These are phyloP conservation scores for Spinibarbus caldwelli DNA, from an alignment of 2,797 vertebrate genomes.

Conservation along the genomic window DNA sequence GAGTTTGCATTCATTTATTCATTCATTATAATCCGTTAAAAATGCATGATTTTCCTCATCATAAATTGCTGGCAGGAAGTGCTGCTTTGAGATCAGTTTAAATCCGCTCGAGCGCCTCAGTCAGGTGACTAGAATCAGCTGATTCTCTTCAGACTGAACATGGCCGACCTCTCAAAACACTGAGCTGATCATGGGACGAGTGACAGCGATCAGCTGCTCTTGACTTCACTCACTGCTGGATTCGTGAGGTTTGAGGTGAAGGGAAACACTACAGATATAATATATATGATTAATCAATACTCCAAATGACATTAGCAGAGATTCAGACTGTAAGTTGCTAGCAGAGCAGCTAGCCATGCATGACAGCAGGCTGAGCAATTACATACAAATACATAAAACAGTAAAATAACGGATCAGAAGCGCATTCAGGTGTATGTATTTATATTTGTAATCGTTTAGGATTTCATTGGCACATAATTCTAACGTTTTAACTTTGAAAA, in stretches of 20 bases:
- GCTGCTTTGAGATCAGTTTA: constrained; percentile 16
- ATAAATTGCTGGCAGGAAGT: neutral
- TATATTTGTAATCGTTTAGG: neutral
- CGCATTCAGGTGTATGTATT: neutral
- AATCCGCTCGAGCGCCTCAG: neutral
- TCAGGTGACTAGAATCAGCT: constrained; percentile 81
- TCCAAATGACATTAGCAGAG: neutral
- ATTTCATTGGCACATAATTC: neutral
- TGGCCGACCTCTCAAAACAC: constrained; percentile 81
- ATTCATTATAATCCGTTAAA: neutral
- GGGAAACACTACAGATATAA: constrained; percentile 11
- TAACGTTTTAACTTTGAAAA: neutral
- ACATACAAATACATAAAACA: neutral
- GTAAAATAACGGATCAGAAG: neutral
- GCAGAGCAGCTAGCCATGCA: constrained; percentile 8
- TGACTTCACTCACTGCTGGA: constrained; percentile 70
- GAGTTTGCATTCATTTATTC: neutral
- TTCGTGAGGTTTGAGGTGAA: constrained; percentile 59
- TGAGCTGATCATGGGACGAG: constrained; percentile 72
- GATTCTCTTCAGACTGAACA: constrained; percentile 81
- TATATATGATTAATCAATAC: neutral
- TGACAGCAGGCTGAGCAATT: constrained; percentile 37
- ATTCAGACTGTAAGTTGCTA: constrained; percentile 25
- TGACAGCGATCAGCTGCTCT: constrained; percentile 49
- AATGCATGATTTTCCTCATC: neutral